Conservation (phyloP, 2,888 invertebrate genomes). For the Drosophila pegasa region DNA sequence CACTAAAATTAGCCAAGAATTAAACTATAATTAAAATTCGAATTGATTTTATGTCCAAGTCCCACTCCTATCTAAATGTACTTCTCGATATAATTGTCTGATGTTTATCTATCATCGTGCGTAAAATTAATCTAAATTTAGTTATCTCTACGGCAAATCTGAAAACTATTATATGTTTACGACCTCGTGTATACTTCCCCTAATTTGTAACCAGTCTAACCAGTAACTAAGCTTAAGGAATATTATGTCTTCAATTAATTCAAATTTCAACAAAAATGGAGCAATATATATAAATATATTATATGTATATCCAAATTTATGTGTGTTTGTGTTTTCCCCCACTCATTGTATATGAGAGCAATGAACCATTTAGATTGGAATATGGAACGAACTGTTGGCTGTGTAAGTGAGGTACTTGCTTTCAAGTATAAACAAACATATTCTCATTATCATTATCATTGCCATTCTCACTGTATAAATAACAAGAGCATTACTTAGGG, state of each 20-base stretch:
- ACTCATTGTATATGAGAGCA: not conserved
- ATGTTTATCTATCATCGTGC: slow-evolving; percentile 9
- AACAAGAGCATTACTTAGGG: not conserved
- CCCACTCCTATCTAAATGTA: slow-evolving; percentile 11
- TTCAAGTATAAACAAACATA: not conserved
- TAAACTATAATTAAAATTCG: slow-evolving; percentile 25
- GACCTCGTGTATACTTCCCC: slow-evolving; percentile 51
- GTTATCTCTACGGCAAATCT: slow-evolving; percentile 17
- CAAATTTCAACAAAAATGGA: slow-evolving; percentile 61
- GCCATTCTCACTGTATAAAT: not conserved
- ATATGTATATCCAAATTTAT: slow-evolving; percentile 30
- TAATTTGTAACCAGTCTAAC: slow-evolving; percentile 67
- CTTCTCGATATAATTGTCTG: slow-evolving; percentile 13
- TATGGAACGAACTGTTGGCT: not conserved
- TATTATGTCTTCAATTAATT: slow-evolving; percentile 70
- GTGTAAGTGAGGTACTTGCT: slow-evolving; percentile 14
- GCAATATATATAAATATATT: slow-evolving; percentile 55
- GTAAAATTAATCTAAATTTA: slow-evolving; percentile 17
- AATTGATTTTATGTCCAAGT: slow-evolving; percentile 34
- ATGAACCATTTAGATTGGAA: slow-evolving; percentile 14
- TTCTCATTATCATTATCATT: too few relatives aligned
- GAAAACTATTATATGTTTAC: slow-evolving; percentile 27
- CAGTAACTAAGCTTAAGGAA: slow-evolving; percentile 56
- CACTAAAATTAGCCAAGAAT: slow-evolving; percentile 56
- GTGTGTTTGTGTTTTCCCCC: slow-evolving; percentile 1